Evolutionary conservation across 1,140 invertebrate genomes (phyloP).

Genomic region (Andricus grossulariae): DNA sequence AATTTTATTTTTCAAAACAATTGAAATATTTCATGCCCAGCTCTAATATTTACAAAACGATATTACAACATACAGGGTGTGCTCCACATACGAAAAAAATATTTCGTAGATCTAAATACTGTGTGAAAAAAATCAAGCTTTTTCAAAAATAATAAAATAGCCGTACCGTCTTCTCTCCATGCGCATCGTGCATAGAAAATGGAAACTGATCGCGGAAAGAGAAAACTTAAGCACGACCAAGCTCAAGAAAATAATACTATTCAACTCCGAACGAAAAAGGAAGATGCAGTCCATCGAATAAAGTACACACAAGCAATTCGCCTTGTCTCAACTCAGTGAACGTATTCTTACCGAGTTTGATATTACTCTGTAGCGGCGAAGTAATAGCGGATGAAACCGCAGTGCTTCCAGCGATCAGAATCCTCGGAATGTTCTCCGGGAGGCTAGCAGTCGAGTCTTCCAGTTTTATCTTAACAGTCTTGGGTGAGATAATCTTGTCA

Average conservation of each 20-base stretch:
- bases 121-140: background rate
- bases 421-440: slow-evolving; percentile 52
- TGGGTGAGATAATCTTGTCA: slow-evolving; percentile 65
- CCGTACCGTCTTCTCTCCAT: slow-evolving; percentile 24
- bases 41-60: too few species aligned
- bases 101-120: background rate
- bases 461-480: slow-evolving; percentile 69
- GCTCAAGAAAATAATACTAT: slow-evolving; percentile 27
- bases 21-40: too few species aligned
- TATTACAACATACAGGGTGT: too few species aligned
- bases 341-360: slow-evolving; percentile 65
- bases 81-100: too few species aligned
- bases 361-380: slow-evolving; percentile 61
- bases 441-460: slow-evolving; percentile 57
- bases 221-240: slow-evolving; percentile 28
- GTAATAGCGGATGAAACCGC: slow-evolving; percentile 50
- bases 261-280: background rate
- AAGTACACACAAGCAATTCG: slow-evolving; percentile 20
- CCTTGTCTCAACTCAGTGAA: slow-evolving; percentile 16
- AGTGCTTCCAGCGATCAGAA: slow-evolving; percentile 51
- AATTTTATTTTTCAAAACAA: too few species aligned
- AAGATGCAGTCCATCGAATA: slow-evolving; percentile 22
- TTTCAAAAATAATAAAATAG: slow-evolving; percentile 29
- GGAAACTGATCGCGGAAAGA: slow-evolving; percentile 22
- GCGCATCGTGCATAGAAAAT: slow-evolving; percentile 27